Evolutionary conservation across 2,888 invertebrate species (phyloP).

Genomic region (Ceramica pisi): DNA sequence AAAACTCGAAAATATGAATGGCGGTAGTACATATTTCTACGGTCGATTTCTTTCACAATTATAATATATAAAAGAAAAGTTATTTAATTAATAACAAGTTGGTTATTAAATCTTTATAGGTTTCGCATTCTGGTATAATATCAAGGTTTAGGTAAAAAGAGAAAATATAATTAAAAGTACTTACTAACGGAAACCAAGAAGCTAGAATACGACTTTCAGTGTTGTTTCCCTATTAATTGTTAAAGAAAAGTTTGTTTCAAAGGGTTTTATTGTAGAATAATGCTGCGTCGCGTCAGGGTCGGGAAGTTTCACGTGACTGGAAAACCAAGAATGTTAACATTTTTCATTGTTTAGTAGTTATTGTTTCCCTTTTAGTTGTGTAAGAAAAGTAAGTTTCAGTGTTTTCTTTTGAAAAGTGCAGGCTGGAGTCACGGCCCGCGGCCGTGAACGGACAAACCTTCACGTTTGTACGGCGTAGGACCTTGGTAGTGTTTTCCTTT

Average conservation of each 20-base stretch:
- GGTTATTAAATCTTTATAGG: not conserved
- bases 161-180: not conserved
- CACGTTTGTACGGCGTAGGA: not conserved
- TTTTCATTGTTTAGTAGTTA: constrained; percentile 1
- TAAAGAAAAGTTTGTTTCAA: constrained; percentile 9
- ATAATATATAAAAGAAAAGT: not conserved
- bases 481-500: not conserved
- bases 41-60: not conserved
- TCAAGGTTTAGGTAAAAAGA: too few relatives aligned
- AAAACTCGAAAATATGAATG: not conserved
- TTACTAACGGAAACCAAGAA: not conserved
- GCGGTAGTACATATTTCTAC: not conserved
- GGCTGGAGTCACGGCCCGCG: not conserved
- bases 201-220: not conserved
- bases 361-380: not conserved
- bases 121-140: not conserved
- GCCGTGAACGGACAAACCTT: not conserved
- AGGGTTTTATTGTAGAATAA: not conserved
- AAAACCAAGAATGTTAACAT: not conserved
- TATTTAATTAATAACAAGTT: not conserved
- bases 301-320: not conserved
- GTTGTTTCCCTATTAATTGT: not conserved
- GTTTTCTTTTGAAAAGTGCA: not conserved
- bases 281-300: not conserved
- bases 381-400: not conserved